Evolutionary conservation across 1,140 invertebrate genomes (phyloP), one percentile per base, ranked within the genome.

Genomic region (Heliconius nattereri): DNA sequence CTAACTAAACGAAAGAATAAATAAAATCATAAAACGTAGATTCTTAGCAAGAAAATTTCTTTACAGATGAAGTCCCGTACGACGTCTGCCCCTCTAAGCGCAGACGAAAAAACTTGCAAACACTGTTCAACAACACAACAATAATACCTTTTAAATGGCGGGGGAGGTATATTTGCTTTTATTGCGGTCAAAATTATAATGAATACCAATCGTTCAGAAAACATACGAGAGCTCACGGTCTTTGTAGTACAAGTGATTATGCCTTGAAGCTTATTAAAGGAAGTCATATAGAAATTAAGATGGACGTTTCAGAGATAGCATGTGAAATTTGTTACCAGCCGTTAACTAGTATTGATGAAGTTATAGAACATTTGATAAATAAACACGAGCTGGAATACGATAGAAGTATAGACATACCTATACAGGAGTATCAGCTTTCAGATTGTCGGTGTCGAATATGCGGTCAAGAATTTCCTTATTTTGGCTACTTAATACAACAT

Each of bases 111-210:
- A 93, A 93, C 84, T 86, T 92, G 84, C 86, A 88, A 91, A 89
- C 88, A 52, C 81, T 94, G 32, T 94, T 93, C 90, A 91, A 94
- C 85, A 86, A 89, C 82, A 93, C 90, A 1, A 85, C 89, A 9
- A 86, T 94, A 70, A 85, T 93, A 45, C 92, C 92, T 19, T 94
- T 94, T 83, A 94, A 93, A 89, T 93, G 92, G 92, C 81, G 87
- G 19, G 87, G 89, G 26, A 89, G 82, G 79, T 92, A 89, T 74
- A 79, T 87, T 3, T 94, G 92, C 81, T 94, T 93, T 81, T 92
- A 91, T 80, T 94, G 91, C 79, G 87, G 87, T 5, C 83, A 90
- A 79, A 85, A 78, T n/a, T 89, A 83, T 76, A 37, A 79, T 0
- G 85, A 91, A 66, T 92, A 94, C 76, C 29, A 72, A 2, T 86